Evolutionary conservation across 1,140 invertebrate genomes (phyloP), one percentile per base, ranked within the genome.

Genomic region (Whitmania pigra): DNA sequence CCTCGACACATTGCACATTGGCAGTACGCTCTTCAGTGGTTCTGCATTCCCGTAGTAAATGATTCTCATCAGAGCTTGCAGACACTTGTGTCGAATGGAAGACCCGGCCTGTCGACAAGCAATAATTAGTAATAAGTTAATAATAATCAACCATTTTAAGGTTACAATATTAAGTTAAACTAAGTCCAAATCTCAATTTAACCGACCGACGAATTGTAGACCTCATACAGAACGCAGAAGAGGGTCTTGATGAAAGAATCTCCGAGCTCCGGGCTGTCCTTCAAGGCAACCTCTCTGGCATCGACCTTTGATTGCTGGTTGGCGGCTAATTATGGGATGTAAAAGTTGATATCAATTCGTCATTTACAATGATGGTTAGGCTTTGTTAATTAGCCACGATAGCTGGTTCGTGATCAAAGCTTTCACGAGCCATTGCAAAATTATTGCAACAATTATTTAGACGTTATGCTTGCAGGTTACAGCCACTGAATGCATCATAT

Each of bases 21-120:
- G 92, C 13, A 96, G 83, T 70, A 94, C 91, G 77, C 77, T 74
- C 76, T 89, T 87, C 22, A 96, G 84, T 72, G 94, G 85, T 78
- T 92, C 88, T 11, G 91, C 87, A 74, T 88, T 89, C 4, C 93
- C 90, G 82, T 94, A 96, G 83, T 93, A 95, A 0, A 97, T 91
- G 89, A 97, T 96, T 69, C 94, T 86, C 20, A 97, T 85, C 27
- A 97, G 85, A n/a, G 94, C 93, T 79, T 93, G 88, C 31, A 97
- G 86, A 81, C 94, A 97, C 83, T 95, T 94, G 83, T 93, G 94
- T 77, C 94, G 88, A 18, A 97, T 93, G 71, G 93, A 91, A n/a
- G 93, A 93, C 9, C 94, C 94, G 71, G 94, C 94, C 82, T 83
- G 72, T 49, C 43, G 43, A 36, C 31, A 6, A 6, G 31, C 31